Conservation (phyloP, 2,888 invertebrate genomes). For the Sarcophaga carnaria region DNA sequence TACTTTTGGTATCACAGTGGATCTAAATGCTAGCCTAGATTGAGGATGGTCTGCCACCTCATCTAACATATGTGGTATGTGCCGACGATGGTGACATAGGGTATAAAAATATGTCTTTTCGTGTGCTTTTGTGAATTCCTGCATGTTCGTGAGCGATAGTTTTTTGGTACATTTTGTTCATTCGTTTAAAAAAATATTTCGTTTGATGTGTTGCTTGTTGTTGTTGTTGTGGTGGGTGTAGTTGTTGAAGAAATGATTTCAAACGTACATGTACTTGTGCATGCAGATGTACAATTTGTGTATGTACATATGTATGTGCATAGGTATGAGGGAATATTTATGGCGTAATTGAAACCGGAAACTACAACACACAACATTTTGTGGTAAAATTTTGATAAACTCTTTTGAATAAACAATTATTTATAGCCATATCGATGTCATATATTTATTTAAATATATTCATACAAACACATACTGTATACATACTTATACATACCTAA, state of each 20-base stretch:
- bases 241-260: too few species aligned
- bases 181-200: slow-evolving; percentile 31
- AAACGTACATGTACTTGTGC: too few species aligned
- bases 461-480: slow-evolving; percentile 31
- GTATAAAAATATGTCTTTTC: too few species aligned
- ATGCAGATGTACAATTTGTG: too few species aligned
- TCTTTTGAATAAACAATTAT: slow-evolving; percentile 68
- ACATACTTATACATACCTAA: background rate
- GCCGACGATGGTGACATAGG: too few species aligned
- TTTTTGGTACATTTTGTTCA: slow-evolving; percentile 41
- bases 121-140: too few species aligned
- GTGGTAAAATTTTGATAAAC: slow-evolving; percentile 70
- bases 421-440: slow-evolving; percentile 65
- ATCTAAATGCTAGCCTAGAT: too few species aligned
- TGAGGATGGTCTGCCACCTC: too few species aligned
- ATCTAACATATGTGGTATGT: too few species aligned
- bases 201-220: background rate
- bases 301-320: background rate
- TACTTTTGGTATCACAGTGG: too few species aligned
- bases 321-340: slow-evolving; percentile 65
- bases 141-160: too few species aligned
- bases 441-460: slow-evolving; percentile 34
- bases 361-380: slow-evolving; percentile 70
- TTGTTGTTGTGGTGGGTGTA: slow-evolving; percentile 48
- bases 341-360: slow-evolving; percentile 72